Percentiles rank a stretch among this genome's conserved stretches.
phyloP scores from a whole-genome alignment of 1,140 invertebrate species.

The Pentalonia nigronervosa region DNA sequence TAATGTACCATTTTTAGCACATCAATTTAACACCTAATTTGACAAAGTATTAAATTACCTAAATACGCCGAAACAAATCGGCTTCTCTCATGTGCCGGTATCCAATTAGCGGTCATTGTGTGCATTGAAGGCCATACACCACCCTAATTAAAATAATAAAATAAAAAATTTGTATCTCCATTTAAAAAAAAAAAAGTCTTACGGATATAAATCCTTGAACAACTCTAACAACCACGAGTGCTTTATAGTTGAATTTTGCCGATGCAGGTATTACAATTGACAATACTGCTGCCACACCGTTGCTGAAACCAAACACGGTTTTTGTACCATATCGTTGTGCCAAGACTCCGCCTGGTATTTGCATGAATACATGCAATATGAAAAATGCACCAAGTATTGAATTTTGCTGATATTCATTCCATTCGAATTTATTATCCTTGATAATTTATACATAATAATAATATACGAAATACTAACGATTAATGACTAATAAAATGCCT shows the following conservation, averaged over 20 bases:
- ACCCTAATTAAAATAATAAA: slow-evolving; percentile 68
- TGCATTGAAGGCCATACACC: slow-evolving; percentile 84
- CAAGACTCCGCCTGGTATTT: slow-evolving; percentile 79
- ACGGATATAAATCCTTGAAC: slow-evolving; percentile 81
- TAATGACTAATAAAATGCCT: background rate
- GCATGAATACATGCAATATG: slow-evolving; percentile 76
- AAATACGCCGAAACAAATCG: slow-evolving; percentile 76
- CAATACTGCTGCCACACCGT: slow-evolving; percentile 74
- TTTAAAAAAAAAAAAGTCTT: slow-evolving; percentile 59
- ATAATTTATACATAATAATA: background rate
- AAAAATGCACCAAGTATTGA: slow-evolving; percentile 76
- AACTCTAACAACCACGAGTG: slow-evolving; percentile 72
- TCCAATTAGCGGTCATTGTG: slow-evolving; percentile 82
- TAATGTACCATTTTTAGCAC: background rate
- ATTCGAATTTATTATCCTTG: slow-evolving; percentile 67
- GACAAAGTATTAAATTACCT: slow-evolving; percentile 66
- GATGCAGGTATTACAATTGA: slow-evolving; percentile 75
- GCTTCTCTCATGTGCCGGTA: slow-evolving; percentile 80
- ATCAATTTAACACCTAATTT: background rate
- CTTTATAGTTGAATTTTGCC: slow-evolving; percentile 69
- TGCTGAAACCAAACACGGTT: slow-evolving; percentile 73
- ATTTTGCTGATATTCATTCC: slow-evolving; percentile 75
- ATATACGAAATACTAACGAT: background rate
- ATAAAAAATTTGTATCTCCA: background rate
- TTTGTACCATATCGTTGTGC: slow-evolving; percentile 77